These are phyloP conservation scores for Pogonomyrmex barbatus DNA, from an alignment of 1,140 invertebrate species.

Conservation along the genomic window DNA sequence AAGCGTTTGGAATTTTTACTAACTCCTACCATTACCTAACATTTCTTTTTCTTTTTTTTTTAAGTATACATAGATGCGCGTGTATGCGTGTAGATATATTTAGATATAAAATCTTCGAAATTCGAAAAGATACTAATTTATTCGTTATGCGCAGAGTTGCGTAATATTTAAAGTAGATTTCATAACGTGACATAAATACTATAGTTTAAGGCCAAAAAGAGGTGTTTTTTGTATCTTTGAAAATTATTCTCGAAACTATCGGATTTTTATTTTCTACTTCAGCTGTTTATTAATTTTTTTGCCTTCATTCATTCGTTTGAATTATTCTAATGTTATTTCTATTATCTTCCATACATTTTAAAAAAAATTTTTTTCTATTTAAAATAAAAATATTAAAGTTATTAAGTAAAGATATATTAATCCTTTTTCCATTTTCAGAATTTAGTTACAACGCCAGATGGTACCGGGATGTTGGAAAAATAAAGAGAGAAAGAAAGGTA, in stretches of 20 bases:
- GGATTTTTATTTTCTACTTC: neutral
- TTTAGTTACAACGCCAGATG: constrained; percentile 38
- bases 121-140: neutral
- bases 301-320: neutral
- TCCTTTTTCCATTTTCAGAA: constrained; percentile 4
- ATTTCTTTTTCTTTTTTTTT: constrained; percentile 11
- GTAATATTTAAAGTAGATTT: constrained; percentile 26
- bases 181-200: neutral
- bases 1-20: constrained; percentile 19
- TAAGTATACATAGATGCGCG: no score
- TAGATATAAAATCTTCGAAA: neutral
- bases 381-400: constrained; percentile 28
- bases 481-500: constrained; percentile 16
- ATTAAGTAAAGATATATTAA: constrained; percentile 32
- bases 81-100: neutral
- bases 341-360: constrained; percentile 1
- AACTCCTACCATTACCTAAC: constrained; percentile 31
- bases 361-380: no score
- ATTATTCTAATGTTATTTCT: neutral
- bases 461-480: constrained; percentile 9
- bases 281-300: neutral
- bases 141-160: neutral
- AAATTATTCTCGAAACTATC: neutral
- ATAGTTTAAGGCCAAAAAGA: neutral
- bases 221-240: neutral